Evolutionary conservation across 2,797 vertebrate genomes (phyloP).

Genomic region (Hemibagrus guttatus): DNA sequence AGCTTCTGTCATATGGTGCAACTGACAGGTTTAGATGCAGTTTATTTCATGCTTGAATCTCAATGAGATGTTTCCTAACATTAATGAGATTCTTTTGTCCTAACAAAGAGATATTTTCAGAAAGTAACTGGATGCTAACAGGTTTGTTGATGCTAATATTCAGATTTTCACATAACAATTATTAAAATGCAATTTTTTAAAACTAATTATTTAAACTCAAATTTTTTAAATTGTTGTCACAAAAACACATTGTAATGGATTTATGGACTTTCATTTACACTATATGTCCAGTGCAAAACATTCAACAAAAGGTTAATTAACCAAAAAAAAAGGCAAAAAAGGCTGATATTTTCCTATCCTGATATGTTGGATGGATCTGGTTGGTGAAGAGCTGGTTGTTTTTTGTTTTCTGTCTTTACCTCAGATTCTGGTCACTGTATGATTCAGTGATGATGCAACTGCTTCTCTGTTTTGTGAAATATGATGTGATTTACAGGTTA

Average conservation of each 20-base stretch:
- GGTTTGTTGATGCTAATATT: background rate
- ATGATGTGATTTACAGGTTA: background rate
- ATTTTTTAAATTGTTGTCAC: no score
- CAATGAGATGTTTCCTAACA: background rate
- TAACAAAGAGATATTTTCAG: background rate
- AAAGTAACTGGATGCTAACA: background rate
- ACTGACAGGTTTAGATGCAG: background rate
- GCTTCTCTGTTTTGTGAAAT: background rate
- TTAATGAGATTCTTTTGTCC: background rate
- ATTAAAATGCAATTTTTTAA: background rate
- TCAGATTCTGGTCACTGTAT: background rate
- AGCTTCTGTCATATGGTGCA: background rate
- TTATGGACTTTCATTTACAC: background rate
- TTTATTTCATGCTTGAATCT: background rate
- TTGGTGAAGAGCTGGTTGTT: background rate
- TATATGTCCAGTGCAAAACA: background rate
- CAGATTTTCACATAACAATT: background rate
- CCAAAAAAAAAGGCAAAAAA: background rate
- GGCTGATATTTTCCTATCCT: background rate
- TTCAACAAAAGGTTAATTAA: background rate
- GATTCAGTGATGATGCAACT: slow-evolving; percentile 5
- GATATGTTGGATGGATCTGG: no score
- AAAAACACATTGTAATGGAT: background rate
- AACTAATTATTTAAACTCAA: background rate
- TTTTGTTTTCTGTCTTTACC: background rate